Base-by-base conservation (phyloP, 2,113 vertebrate genomes). In the Geococcyx californianus region DNA sequence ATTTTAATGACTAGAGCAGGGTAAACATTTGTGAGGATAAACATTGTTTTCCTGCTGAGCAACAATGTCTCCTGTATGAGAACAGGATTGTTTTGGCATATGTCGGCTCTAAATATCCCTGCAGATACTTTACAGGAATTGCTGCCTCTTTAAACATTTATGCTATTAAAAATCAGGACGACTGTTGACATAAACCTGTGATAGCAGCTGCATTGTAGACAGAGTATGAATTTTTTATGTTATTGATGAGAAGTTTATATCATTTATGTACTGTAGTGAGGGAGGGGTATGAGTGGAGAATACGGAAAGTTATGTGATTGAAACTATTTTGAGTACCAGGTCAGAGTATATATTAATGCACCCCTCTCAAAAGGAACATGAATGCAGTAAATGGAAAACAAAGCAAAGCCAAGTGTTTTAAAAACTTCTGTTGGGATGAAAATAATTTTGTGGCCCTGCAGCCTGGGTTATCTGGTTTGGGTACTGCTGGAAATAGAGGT, bases 161-260 rank as follows among this genome's bases (percentile, higher is more conserved):
- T 97, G 96, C 88, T 96, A 93, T 98, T 97, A 97, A 97, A 96
- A 96, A 95, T 96, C 94, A 97, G 88, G 92, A 91, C 84, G 66
- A 81, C 49, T 97, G 94, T 97, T 97, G 93, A 96, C 95, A 97
- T 95, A 97, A 96, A 96, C 90, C 93, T 96, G 96, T 96, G 89
- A 96, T 90, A 97, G 94, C 94, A 96, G 84, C 93, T 97, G 88
- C 86, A 95, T 58, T 97, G 93, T 95, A 96, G 94, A 94, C 75
- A 93, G 84, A 95, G 80, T 89, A 97, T 97, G 94, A 97, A 97
- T 96, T 96, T 97, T 98, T 97, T 96, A 97, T 97, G 85, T 91
- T 97, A 84, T 95, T 94, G 95, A 97, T 95, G 95, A 97, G 94
- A 97, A 92, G 94, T 92, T 95, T 97, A 82, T 96, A 80, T 94